These are phyloP conservation scores for Xestobium rufovillosum DNA, from an alignment of 2,888 invertebrate species.

Conservation along the genomic window DNA sequence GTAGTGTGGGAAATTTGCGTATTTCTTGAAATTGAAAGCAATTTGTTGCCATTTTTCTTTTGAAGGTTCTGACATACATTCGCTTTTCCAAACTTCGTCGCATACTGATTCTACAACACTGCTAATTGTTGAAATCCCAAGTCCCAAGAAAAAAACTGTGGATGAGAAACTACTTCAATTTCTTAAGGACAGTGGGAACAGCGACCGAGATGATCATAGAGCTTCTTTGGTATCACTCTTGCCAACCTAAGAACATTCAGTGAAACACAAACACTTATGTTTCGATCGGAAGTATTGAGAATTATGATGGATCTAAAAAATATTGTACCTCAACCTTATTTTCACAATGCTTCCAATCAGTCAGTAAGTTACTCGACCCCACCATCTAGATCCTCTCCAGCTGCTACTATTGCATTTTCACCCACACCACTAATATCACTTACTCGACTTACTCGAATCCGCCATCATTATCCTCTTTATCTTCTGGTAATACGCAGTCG, in stretches of 20 bases:
- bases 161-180: slow-evolving; percentile 9
- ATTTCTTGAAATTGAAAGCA: neutral
- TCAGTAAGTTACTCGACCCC: no score
- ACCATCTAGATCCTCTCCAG: no score
- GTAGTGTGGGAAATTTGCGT: slow-evolving; percentile 2
- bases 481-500: no score
- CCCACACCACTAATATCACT: no score
- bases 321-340: no score
- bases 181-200: slow-evolving; percentile 5
- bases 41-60: neutral
- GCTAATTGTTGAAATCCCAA: slow-evolving; percentile 3
- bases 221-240: slow-evolving; percentile 11
- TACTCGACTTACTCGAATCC: no score
- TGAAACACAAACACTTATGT: slow-evolving; percentile 13
- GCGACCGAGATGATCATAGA: slow-evolving; percentile 9
- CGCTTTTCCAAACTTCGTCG: neutral
- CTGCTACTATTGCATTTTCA: no score
- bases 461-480: no score
- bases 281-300: slow-evolving; percentile 13
- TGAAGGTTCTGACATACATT: neutral
- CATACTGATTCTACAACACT: neutral
- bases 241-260: slow-evolving; percentile 12
- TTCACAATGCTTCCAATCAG: no score
- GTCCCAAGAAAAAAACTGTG: slow-evolving; percentile 6
- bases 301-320: slow-evolving; percentile 13